Evolutionary conservation across 2,888 invertebrate species (phyloP).

Genomic region (Tethea ocularis): DNA sequence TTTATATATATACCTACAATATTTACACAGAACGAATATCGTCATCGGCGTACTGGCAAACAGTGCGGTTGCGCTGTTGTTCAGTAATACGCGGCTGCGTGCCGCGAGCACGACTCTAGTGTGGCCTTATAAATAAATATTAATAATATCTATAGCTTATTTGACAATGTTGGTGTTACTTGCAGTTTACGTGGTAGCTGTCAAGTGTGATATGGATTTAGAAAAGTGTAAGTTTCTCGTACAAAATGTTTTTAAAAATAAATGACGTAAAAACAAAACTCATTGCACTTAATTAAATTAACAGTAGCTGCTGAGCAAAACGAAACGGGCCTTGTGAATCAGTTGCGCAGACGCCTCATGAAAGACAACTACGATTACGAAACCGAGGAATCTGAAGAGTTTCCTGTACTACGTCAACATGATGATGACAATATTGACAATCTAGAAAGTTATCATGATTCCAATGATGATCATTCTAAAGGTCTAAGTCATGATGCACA

Average conservation of each 20-base stretch:
- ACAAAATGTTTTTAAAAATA: neutral
- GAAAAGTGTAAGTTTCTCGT: neutral
- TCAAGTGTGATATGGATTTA: neutral
- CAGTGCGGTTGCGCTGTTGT: neutral
- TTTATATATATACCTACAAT: too few relatives aligned
- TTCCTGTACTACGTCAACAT: slow-evolving; percentile 10
- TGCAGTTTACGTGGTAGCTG: neutral
- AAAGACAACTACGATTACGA: slow-evolving; percentile 58
- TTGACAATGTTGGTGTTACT: neutral
- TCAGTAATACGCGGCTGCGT: neutral
- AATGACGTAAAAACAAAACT: neutral
- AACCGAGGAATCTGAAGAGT: slow-evolving; percentile 23
- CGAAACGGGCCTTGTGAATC: slow-evolving; percentile 22
- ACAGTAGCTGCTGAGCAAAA: neutral
- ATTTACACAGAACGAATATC: too few relatives aligned
- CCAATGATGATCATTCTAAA: too few relatives aligned
- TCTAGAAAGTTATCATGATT: neutral
- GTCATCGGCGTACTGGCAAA: too few relatives aligned
- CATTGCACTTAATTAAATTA: too few relatives aligned
- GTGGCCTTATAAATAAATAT: neutral
- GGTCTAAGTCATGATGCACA: neutral
- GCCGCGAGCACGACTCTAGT: neutral
- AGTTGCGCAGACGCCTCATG: slow-evolving; percentile 50
- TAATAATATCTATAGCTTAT: neutral
- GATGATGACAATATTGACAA: neutral